phyloP scores from a whole-genome alignment of 2,113 vertebrate species.

The Gopherus evgoodei region DNA sequence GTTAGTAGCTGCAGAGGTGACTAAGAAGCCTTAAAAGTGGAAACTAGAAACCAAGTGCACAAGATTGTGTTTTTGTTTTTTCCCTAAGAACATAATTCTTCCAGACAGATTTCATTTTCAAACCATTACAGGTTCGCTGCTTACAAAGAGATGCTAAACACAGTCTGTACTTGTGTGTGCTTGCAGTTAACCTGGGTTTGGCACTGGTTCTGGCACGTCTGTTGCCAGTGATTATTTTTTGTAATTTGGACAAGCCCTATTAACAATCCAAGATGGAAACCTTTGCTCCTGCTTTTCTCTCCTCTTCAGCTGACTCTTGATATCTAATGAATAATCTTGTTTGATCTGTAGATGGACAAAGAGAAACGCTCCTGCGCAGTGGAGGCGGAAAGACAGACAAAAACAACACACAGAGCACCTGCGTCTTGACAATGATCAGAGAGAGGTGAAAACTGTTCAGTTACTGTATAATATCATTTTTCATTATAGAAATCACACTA shows the following conservation, averaged over 20 bases:
- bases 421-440: constrained; percentile 97
- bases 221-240: background rate
- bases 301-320: background rate
- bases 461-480: background rate
- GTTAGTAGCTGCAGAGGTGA: background rate
- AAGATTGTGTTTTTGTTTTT: background rate
- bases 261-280: background rate
- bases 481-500: background rate
- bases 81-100: background rate
- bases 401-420: constrained; percentile 97
- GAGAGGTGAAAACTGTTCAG: constrained; percentile 86
- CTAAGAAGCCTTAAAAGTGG: background rate
- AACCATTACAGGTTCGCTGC: background rate
- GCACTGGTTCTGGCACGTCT: background rate
- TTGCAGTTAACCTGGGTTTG: background rate
- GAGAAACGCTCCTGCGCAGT: constrained; percentile 96
- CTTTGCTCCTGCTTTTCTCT: background rate
- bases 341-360: constrained; percentile 90
- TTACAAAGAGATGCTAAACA: background rate
- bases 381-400: constrained; percentile 94
- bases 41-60: background rate
- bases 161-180: background rate
- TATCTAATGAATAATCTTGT: background rate
- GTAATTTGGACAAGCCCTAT: background rate
- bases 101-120: background rate